Evolutionary conservation across 2,113 vertebrate genomes (phyloP), one percentile per base, ranked within the genome.

Genomic region (Boulengeromyrus knoepffleri): DNA sequence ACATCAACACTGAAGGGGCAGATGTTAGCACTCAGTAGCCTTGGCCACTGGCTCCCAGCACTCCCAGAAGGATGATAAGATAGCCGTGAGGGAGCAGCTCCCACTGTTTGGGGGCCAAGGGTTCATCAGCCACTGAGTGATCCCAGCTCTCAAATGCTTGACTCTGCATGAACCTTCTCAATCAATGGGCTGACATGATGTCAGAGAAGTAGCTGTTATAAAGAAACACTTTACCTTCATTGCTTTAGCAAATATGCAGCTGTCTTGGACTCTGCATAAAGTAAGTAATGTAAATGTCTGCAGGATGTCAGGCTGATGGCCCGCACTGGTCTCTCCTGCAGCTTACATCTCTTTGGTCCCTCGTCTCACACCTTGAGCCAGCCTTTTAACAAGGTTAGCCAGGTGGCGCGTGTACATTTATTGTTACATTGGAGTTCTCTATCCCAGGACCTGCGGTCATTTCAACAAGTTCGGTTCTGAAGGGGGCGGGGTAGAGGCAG

Each of bases 11-110:
- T 7, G 27, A 85, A 24, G 45, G 39, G 83, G 24, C 90, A 90
- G 53, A 47, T 49, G 56, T 85, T 89, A n/a, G 88, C 49, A n/a
- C 53, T 88, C 86, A 89, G 83, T 88, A 90, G 88, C 47, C 5
- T 90, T 47, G 70, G 46, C 86, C 15, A 52, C 27, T 91, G 87
- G 91, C 92, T 92, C 91, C 91, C 91, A 56, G 84, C 47, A 45
- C 10, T 90, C 19, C 46, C n/a, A 46, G 58, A 42, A 36, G 27
- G 31, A 53, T 50, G 91, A 94, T 93, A 92, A 93, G 91, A 93
- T 91, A 91, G 90, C 88, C 83, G 89, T 46, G 85, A 88, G 90
- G 90, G 86, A 92, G 89, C 77, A 89, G 77, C 42, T 86, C 77
- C 53, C 46, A 4, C 21, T 87, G 85, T 88, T 52, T 62, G 53